Evolutionary conservation across 2,888 invertebrate species (phyloP).

Genomic region (Melinaea marsaeus): DNA sequence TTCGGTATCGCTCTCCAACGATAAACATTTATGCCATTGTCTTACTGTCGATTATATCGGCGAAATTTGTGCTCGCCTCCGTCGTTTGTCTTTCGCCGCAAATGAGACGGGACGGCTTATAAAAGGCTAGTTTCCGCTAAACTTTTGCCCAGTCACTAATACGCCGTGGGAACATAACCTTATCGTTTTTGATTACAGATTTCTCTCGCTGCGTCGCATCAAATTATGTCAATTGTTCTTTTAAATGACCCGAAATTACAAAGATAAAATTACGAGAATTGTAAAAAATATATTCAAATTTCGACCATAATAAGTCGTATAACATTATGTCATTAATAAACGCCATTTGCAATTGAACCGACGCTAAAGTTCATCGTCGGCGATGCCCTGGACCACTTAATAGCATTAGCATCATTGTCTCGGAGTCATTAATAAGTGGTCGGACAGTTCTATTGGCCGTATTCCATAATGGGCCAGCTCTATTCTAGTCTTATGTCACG

Average conservation of each 20-base stretch:
- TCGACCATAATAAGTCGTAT: no score
- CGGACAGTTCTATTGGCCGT: slow-evolving; percentile 69
- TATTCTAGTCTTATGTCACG: slow-evolving; percentile 61
- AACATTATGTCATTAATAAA: no score
- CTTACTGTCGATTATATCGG: slow-evolving; percentile 66
- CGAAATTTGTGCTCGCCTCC: slow-evolving; percentile 71
- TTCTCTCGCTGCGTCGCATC: slow-evolving; percentile 14
- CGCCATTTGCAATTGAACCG: slow-evolving; percentile 40
- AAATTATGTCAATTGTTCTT: slow-evolving; percentile 1
- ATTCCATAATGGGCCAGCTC: slow-evolving; percentile 58
- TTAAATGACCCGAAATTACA: neutral
- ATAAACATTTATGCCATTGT: slow-evolving; percentile 54
- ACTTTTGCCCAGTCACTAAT: slow-evolving; percentile 73
- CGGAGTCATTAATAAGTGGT: slow-evolving; percentile 66
- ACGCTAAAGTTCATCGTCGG: slow-evolving; percentile 48
- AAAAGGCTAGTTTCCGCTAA: slow-evolving; percentile 64
- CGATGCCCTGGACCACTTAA: slow-evolving; percentile 59
- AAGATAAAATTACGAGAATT: neutral
- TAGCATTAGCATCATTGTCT: slow-evolving; percentile 73
- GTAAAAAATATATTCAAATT: no score
- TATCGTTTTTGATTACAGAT: slow-evolving; percentile 23
- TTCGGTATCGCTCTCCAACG: slow-evolving; percentile 62
- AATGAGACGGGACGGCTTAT: slow-evolving; percentile 68
- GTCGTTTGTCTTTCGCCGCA: slow-evolving; percentile 74
- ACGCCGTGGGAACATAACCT: slow-evolving; percentile 61